These are phyloP conservation scores for Drosophila quinaria DNA, from an alignment of 2,888 invertebrate genomes.

Conservation along the genomic window DNA sequence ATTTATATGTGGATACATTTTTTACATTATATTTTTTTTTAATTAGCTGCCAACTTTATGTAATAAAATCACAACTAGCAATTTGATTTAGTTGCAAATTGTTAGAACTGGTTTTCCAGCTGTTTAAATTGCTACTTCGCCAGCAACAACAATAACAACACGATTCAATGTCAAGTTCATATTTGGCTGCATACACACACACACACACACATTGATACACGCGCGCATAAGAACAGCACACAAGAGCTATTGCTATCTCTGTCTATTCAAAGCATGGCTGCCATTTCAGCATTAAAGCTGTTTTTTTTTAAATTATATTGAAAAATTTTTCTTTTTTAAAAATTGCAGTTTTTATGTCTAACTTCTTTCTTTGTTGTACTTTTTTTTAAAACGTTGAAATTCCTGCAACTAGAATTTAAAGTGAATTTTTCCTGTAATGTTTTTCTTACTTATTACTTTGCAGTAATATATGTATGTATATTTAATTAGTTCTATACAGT, in stretches of 20 bases:
- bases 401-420: not conserved
- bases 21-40: conserved; percentile 11
- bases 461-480: conserved; percentile 22
- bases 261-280: conserved; percentile 14
- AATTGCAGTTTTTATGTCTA: not conserved
- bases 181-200: conserved; percentile 46
- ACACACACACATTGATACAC: conserved; percentile 5
- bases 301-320: not conserved
- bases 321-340: not conserved
- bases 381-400: not conserved
- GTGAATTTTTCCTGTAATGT: not conserved
- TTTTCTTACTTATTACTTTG: conserved; percentile 5
- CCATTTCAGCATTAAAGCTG: not conserved
- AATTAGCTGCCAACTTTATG: conserved; percentile 41
- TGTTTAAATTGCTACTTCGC: conserved; percentile 11
- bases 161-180: conserved; percentile 58
- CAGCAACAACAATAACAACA: conserved; percentile 9
- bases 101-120: conserved; percentile 40
- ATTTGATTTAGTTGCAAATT: conserved; percentile 29
- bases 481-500: conserved; percentile 33
- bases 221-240: conserved; percentile 12
- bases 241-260: conserved; percentile 25
- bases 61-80: conserved; percentile 23
- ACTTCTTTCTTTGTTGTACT: not conserved
- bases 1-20: conserved; percentile 26